These are phyloP conservation scores for Taphrorychus bicolor DNA, from an alignment of 2,888 invertebrate species.

Conservation along the genomic window DNA sequence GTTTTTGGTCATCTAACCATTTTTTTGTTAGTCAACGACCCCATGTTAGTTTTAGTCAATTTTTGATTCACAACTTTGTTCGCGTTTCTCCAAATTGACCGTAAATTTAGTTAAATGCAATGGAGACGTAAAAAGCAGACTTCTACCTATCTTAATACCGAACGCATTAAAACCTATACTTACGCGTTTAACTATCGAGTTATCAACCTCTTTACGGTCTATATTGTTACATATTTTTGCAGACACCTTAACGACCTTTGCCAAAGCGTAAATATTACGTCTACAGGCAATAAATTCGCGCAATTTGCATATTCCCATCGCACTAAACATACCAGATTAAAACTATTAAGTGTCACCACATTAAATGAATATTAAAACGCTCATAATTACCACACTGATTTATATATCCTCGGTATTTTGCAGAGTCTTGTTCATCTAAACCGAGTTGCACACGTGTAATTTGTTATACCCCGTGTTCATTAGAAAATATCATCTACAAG, in stretches of 20 bases:
- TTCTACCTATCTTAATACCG: too few relatives aligned
- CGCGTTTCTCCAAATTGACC: too few relatives aligned
- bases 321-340: neutral
- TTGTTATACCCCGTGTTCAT: too few relatives aligned
- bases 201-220: neutral
- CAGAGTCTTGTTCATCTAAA: neutral
- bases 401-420: constrained; percentile 2
- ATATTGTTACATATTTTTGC: neutral
- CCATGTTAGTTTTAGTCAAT: too few relatives aligned
- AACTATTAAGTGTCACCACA: constrained; percentile 5
- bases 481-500: too few relatives aligned
- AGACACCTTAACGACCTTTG: neutral
- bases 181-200: neutral
- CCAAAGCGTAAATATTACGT: neutral
- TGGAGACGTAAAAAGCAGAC: too few relatives aligned
- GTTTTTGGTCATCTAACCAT: too few relatives aligned
- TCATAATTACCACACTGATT: neutral
- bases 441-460: too few relatives aligned
- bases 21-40: too few relatives aligned
- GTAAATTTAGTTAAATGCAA: too few relatives aligned
- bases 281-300: neutral
- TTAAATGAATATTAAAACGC: constrained; percentile 2
- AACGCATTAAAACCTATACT: neutral
- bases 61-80: too few relatives aligned
- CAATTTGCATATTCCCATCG: neutral